Evolutionary conservation across 2,113 vertebrate genomes (phyloP).

Genomic region (Clinocottus analis): DNA sequence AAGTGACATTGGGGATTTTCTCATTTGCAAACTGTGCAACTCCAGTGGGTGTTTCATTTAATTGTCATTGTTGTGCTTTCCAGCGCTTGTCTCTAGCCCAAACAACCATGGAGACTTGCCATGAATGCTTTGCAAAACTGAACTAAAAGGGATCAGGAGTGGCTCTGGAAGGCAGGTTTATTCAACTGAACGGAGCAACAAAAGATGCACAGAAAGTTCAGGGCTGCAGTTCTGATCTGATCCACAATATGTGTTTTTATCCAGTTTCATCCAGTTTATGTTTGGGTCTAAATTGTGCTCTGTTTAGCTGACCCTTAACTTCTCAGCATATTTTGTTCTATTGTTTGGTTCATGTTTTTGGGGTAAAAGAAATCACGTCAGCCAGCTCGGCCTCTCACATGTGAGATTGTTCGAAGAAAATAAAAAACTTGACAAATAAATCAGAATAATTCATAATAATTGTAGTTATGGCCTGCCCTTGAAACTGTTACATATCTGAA

Average conservation of each 20-base stretch:
- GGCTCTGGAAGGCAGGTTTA: not conserved
- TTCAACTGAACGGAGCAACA: not conserved
- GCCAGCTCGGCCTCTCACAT: no score
- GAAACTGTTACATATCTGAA: not conserved
- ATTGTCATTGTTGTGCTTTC: conserved; percentile 34
- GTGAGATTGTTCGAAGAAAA: no score
- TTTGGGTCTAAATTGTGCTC: not conserved
- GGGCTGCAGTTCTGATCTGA: not conserved
- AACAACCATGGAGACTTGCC: conserved; percentile 10
- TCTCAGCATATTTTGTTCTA: not conserved
- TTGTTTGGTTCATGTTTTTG: not conserved
- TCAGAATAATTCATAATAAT: no score
- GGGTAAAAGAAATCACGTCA: not conserved
- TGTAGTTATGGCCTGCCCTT: no score
- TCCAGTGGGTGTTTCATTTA: conserved; percentile 7
- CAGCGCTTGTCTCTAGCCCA: conserved; percentile 18
- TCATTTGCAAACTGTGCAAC: conserved; percentile 21
- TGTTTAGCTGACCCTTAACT: not conserved
- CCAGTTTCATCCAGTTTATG: not conserved
- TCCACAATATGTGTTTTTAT: not conserved
- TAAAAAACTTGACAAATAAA: no score
- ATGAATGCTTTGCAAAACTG: conserved; percentile 19
- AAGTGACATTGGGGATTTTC: conserved; percentile 1
- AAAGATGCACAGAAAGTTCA: not conserved
- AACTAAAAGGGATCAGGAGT: not conserved